Evolutionary conservation across 2,888 invertebrate genomes (phyloP).

Genomic region (Pseudeuparius sepicola): DNA sequence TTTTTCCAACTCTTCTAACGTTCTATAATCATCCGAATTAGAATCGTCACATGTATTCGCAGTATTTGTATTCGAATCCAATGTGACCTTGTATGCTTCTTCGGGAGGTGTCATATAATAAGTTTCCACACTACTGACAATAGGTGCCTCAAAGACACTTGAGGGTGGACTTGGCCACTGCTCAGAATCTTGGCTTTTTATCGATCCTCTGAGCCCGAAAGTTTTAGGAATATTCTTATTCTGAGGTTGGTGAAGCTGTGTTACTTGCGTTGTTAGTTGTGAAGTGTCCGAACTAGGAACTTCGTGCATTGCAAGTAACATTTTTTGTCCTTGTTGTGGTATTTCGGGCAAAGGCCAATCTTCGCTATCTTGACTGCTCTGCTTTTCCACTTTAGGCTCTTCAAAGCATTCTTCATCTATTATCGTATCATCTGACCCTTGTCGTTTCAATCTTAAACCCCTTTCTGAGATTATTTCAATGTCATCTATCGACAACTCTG

Average conservation of each 20-base stretch:
- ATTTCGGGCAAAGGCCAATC: slow-evolving; percentile 69
- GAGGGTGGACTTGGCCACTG: slow-evolving; percentile 78
- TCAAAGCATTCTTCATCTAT: slow-evolving; percentile 39
- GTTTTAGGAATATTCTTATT: slow-evolving; percentile 36
- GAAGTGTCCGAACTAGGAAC: slow-evolving; percentile 38
- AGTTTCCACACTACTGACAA: slow-evolving; percentile 70
- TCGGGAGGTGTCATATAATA: slow-evolving; percentile 72
- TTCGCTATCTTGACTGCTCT: slow-evolving; percentile 61
- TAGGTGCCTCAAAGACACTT: slow-evolving; percentile 56
- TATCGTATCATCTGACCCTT: slow-evolving; percentile 40
- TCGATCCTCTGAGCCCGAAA: slow-evolving; percentile 36
- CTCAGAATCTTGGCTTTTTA: slow-evolving; percentile 55
- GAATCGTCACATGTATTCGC: slow-evolving; percentile 49
- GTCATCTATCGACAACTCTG: slow-evolving; percentile 69
- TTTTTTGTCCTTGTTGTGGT: slow-evolving; percentile 39
- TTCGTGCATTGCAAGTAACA: slow-evolving; percentile 37
- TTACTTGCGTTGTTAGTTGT: slow-evolving; percentile 37
- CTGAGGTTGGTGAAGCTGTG: slow-evolving; percentile 37
- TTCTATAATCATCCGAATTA: slow-evolving; percentile 61
- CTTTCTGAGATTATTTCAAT: slow-evolving; percentile 40
- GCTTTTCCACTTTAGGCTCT: slow-evolving; percentile 29
- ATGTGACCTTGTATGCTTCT: slow-evolving; percentile 65
- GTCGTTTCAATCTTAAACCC: slow-evolving; percentile 35
- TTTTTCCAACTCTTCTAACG: slow-evolving; percentile 43
- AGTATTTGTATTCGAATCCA: slow-evolving; percentile 52